These are phyloP conservation scores for Cryptops parisi DNA, from an alignment of 2,888 invertebrate genomes.

Conservation along the genomic window DNA sequence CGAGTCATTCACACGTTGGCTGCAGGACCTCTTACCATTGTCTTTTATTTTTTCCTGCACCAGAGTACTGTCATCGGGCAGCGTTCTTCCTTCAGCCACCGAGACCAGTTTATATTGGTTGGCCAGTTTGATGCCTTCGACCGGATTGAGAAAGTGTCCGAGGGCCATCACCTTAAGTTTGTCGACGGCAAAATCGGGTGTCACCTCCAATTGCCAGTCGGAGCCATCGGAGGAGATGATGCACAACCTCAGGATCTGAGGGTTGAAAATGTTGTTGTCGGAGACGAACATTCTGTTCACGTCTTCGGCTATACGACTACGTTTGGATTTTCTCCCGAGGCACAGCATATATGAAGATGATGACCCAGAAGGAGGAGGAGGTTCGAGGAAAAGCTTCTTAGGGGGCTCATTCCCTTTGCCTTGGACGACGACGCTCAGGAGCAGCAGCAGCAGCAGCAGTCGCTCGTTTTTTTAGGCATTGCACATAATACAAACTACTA, in stretches of 20 bases:
- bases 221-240: slow-evolving; percentile 31
- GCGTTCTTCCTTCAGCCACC: slow-evolving; percentile 29
- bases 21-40: too few species aligned
- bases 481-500: too few species aligned
- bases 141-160: slow-evolving; percentile 30
- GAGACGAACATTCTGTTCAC: slow-evolving; percentile 30
- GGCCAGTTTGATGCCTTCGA: slow-evolving; percentile 30
- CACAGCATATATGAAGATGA: background rate
- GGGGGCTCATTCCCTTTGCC: too few species aligned
- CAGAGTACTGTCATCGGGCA: slow-evolving; percentile 31
- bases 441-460: too few species aligned
- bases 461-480: too few species aligned
- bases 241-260: slow-evolving; percentile 28
- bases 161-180: slow-evolving; percentile 32
- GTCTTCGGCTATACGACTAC: background rate
- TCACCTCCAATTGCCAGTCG: slow-evolving; percentile 27
- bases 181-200: slow-evolving; percentile 31
- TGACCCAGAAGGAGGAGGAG: too few species aligned
- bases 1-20: too few species aligned
- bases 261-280: slow-evolving; percentile 28
- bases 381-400: too few species aligned
- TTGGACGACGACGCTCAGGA: too few species aligned
- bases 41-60: slow-evolving; percentile 29
- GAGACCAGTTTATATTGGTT: slow-evolving; percentile 31
- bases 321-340: background rate